Evolutionary conservation across 1,140 invertebrate genomes (phyloP), one percentile per base, ranked within the genome.

Genomic region (Drosophila quadrilineata): DNA sequence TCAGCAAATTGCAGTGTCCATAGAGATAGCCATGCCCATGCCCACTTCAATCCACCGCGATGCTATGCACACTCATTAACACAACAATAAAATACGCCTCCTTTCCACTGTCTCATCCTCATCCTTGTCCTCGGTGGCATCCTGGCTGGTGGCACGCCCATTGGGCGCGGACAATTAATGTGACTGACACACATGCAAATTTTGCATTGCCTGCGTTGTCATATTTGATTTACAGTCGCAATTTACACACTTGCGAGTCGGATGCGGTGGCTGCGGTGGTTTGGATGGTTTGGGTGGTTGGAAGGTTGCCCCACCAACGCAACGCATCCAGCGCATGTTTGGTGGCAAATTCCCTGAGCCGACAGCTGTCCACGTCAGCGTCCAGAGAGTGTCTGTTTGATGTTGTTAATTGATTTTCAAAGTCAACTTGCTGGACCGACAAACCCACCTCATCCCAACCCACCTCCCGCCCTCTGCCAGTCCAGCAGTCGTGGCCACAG

Each of bases 321-420:
- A n/a, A n/a, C n/a, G n/a, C n/a, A n/a, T n/a, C n/a, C n/a, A n/a
- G n/a, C n/a, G n/a, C 21, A 5, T 21, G 17, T 21, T 19, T 8
- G 33, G 3, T 16, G 26, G 14, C 36, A 43, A 40, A 49, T 28
- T n/a, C 50, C 29, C 28, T 36, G 31, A 58, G 28, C 64, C 36
- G 59, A 85, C 77, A 85, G 79, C 79, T 85, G 79, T 85, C 79
- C 66, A 84, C 74, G 77, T 84, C 79, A 84, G 79, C 75, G 73
- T 73, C 31, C 12, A 12, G 17, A 41, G 66, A 69, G 79, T 82
- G 71, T 85, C 73, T 88, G 85, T 88, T 88, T 88, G 85, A 88
- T 88, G 85, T 88, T 88, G 85, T 88, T 88, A 88, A 88, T 88
- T 88, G 85, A 88, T 88, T 88, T 88, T 88, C 85, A 88, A 88